Evolutionary conservation across 2,888 invertebrate species (phyloP), one percentile per base, ranked within the genome.

Genomic region (Philopedon plagiatum): DNA sequence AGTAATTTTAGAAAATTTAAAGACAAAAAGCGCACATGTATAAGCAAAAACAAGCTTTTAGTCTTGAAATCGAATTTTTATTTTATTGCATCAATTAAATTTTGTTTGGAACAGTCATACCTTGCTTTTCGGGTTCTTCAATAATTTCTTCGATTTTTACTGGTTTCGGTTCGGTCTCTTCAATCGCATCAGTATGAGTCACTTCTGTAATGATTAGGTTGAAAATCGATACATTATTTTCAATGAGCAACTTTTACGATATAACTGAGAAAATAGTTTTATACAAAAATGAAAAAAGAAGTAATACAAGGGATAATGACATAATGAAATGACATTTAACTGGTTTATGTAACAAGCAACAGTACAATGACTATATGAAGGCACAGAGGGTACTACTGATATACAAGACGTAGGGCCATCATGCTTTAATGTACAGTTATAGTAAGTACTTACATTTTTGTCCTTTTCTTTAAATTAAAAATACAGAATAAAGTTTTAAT

Each of bases 81-180:
- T 11, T n/a, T 2, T 34, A 15, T 39, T 1, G 39, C 9, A 4
- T 11, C 2, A 34, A 11, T 39, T n/a, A n/a, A 34, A 23, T 46
- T 46, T 46, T 37, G 2, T 21, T 29, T 19, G 61, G 68, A 61
- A 63, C 37, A 56, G 58, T 63, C 60, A 15, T 80, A 80, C 80
- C 79, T 81, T 79, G 74, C 77, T 67, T 39, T 83, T 62, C 63
- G n/a, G 77, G 77, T 75, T 86, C 88, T 76, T 89, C 87, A 61
- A 89, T 81, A 75, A 88, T 85, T 78, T 86, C 87, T 83, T 89
- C 88, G 77, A 86, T 80, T 74, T 86, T 82, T 46, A 86, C 82
- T 85, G 88, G 81, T 77, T 81, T 80, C 60, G 83, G 81, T 75
- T 82, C 83, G 9, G 77, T 78, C 77, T 84, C 84, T 80, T 85